Evolutionary conservation across 2,888 invertebrate species (phyloP), one percentile per base, ranked within the genome.

Genomic region (Caenorhabditis sp.): DNA sequence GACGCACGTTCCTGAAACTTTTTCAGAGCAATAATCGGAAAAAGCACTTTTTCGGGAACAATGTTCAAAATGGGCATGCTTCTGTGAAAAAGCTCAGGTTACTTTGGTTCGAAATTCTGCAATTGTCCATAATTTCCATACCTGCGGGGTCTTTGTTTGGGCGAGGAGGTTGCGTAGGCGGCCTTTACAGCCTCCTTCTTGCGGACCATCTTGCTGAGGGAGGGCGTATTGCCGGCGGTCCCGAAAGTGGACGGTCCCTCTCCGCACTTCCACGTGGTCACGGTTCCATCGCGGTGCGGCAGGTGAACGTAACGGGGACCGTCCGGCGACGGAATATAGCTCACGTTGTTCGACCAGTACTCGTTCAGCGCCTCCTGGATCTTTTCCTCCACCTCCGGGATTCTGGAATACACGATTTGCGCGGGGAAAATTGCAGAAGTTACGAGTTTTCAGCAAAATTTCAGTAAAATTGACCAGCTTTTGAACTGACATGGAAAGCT

Each of bases 291-390:
- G 2, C 77, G 71, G 46, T 70, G 50, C 13, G 53, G 20, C 27
- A 58, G 15, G 27, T 68, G 56, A 11, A 79, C 58, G 26, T 63
- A 71, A 39, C 78, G 46, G 6, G 75, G 79, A n/a, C 78, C 78
- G 45, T 78, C 82, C 39, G 82, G 82, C 13, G 82, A 82, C 27
- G 78, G 82, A 11, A 82, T 75, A 35, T 68, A 76, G 13, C 59
- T 55, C 17, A 66, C 76, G 20, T 79, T 79, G 15, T 76, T 80
- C 20, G 78, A 53, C 82, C 82, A 82, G 41, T 80, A 82, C 20
- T 78, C 74, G 27, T 80, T 74, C 13, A 82, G 17, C 22, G 41
- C 62, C 22, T 71, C 76, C 32, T 78, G 76, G 5, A 82, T 55
- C 26, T 71, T 76, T 9, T 72, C 76, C 24, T 82, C 80, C 9